Evolutionary conservation across 2,888 invertebrate species (phyloP).

Genomic region (Pheosia tremula): DNA sequence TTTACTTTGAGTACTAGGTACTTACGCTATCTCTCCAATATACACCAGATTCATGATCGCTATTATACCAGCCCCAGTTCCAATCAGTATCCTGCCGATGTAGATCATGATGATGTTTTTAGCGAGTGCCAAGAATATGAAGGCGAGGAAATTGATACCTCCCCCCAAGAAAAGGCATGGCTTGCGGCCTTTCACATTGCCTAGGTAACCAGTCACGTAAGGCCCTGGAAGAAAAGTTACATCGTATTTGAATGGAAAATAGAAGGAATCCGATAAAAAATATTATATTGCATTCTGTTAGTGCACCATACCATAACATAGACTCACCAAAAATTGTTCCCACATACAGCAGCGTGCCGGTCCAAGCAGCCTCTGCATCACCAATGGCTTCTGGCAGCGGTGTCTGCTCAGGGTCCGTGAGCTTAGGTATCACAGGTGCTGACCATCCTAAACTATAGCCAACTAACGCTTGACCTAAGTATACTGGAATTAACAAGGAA

Average conservation of each 20-base stretch:
- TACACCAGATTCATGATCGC: constrained; percentile 49
- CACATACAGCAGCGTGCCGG: constrained; percentile 43
- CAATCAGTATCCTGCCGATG: constrained; percentile 42
- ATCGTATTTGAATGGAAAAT: neutral
- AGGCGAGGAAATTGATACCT: constrained; percentile 31
- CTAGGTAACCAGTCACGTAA: constrained; percentile 44
- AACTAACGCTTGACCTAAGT: constrained; percentile 42
- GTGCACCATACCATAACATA: neutral
- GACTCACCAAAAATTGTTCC: constrained; percentile 43
- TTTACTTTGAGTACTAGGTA: constrained; percentile 5
- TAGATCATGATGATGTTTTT: constrained; percentile 44
- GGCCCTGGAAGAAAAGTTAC: constrained; percentile 48
- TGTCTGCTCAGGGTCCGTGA: constrained; percentile 38
- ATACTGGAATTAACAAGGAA: constrained; percentile 38
- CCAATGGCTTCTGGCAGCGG: constrained; percentile 37
- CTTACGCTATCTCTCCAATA: constrained; percentile 59
- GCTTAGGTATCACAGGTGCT: constrained; percentile 47
- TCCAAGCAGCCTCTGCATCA: constrained; percentile 37
- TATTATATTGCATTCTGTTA: no score
- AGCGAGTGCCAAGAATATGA: constrained; percentile 40
- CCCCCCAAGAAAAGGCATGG: constrained; percentile 47
- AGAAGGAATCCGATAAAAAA: no score
- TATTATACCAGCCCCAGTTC: constrained; percentile 43
- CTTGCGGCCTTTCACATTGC: constrained; percentile 49
- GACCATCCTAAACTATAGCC: constrained; percentile 50